Conservation (phyloP, 1,140 invertebrate species). For the Caerostris extrusa region DNA sequence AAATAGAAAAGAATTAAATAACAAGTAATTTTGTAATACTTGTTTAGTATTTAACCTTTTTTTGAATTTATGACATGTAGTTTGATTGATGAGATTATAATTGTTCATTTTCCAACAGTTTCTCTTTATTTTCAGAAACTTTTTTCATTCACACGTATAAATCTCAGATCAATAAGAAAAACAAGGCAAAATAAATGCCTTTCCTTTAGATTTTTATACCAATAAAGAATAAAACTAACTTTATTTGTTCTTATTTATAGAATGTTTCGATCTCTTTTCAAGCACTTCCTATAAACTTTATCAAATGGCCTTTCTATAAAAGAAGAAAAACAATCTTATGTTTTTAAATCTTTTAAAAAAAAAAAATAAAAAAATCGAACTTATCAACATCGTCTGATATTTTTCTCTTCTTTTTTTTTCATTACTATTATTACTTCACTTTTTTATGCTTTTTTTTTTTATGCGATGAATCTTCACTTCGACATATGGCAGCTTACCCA, state of each 20-base stretch:
- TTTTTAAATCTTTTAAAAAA: not conserved
- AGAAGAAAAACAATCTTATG: not conserved
- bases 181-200: not conserved
- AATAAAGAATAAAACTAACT: not conserved
- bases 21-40: too few relatives aligned
- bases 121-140: too few relatives aligned
- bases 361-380: not conserved
- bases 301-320: not conserved
- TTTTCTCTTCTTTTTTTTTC: not conserved
- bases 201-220: not conserved
- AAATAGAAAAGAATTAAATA: too few relatives aligned
- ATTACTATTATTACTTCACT: not conserved
- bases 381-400: not conserved
- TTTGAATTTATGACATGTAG: too few relatives aligned
- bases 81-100: too few relatives aligned
- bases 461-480: not conserved
- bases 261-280: not conserved
- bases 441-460: too few relatives aligned
- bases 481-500: not conserved
- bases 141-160: too few relatives aligned
- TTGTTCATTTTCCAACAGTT: too few relatives aligned
- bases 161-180: too few relatives aligned
- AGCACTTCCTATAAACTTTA: not conserved
- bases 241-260: not conserved
- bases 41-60: too few relatives aligned